Evolutionary conservation across 2,888 invertebrate species (phyloP).

Genomic region (Lithosia quadra): DNA sequence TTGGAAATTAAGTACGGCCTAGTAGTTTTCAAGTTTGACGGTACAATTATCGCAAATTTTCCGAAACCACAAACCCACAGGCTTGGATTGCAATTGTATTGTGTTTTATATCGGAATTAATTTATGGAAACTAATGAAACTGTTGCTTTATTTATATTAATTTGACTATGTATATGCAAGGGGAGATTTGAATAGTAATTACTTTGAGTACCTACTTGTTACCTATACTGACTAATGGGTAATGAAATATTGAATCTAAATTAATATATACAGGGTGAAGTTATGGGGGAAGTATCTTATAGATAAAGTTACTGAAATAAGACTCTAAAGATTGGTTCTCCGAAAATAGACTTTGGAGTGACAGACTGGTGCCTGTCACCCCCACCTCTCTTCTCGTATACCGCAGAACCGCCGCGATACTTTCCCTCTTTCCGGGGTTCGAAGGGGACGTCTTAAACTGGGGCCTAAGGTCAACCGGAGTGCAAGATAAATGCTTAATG

Average conservation of each 20-base stretch:
- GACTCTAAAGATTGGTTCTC: no score
- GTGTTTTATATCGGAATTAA: not conserved
- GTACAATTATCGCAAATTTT: slow-evolving; percentile 9
- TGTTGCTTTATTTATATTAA: not conserved
- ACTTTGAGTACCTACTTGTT: not conserved
- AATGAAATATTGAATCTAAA: not conserved
- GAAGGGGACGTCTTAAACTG: no score
- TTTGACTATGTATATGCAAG: not conserved
- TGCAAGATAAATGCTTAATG: no score
- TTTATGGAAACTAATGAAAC: not conserved
- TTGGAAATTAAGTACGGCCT: not conserved
- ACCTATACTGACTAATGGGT: not conserved
- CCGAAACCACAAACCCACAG: slow-evolving; percentile 5
- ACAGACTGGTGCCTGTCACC: no score
- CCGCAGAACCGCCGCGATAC: no score
- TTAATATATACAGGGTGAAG: no score
- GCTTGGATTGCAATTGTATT: not conserved
- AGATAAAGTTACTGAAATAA: no score
- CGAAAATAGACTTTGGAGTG: no score
- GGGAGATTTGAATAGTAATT: not conserved
- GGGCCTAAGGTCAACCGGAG: no score
- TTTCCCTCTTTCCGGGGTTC: no score
- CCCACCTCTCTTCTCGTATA: no score
- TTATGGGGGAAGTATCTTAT: no score
- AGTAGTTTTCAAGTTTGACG: not conserved